Base-by-base conservation (phyloP, 2,113 vertebrate genomes). In the Cyprinodon brontotheroides region DNA sequence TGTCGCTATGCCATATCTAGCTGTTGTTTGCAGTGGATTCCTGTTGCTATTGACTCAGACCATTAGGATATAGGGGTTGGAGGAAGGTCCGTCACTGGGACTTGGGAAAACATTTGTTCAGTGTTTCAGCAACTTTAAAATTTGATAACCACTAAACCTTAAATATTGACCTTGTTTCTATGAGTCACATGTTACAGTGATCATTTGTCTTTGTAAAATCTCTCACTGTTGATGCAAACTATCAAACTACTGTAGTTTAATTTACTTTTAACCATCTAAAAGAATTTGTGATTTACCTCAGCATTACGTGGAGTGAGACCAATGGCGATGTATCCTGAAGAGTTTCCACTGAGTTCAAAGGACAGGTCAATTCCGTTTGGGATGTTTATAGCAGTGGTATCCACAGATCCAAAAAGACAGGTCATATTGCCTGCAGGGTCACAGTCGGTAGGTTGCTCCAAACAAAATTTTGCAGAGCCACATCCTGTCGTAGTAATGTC, bases 321-420 rank as follows among this genome's bases (percentile, higher is more conserved):
- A 47, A 91, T 0, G 1, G 78, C 91, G 1, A 93, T 37, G 70
- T 81, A 93, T n/a, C 77, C 87, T 0, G 0, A 0, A 37, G 91
- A 83, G 0, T 17, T 22, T 29, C 83, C 90, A 0, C 77, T 70
- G 61, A 91, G 80, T 29, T 88, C 11, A 11, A 91, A 0, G 11
- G 6, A 4, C 53, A 90, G 9, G 0, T n/a, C 0, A 0, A 6
- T 0, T 3, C 72, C 50, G 0, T 37, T 73, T 12, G 80, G 48
- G 36, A 66, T 1, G 10, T 0, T 0, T 0, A 1, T 0, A 1
- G 0, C 1, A 11, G 0, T 1, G 20, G 47, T 0, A 0, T 0
- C 0, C 17, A 72, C 0, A 2, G 92, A 86, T 6, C 0, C 15
- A 37, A 92, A 93, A n/a, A 80, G 61, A 45, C 92, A 92, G 53